phyloP scores from a whole-genome alignment of 2,888 invertebrate species.

The Xestia ashworthii region DNA sequence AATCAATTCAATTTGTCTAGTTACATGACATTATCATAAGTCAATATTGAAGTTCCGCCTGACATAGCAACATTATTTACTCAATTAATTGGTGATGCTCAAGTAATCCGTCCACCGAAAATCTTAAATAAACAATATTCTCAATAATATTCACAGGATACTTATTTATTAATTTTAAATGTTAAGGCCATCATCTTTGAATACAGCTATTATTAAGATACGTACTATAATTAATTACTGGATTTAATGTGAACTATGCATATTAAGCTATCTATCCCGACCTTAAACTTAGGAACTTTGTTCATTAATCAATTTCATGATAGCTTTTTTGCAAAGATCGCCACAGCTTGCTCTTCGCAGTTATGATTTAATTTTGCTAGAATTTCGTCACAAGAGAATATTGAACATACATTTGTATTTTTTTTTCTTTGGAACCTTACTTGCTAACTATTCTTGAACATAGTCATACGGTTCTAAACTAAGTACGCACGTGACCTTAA shows the following conservation, averaged over 20 bases:
- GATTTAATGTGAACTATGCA: constrained; percentile 26
- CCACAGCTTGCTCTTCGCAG: background rate
- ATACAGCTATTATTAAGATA: constrained; percentile 42
- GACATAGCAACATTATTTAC: constrained; percentile 46
- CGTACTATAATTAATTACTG: constrained; percentile 39
- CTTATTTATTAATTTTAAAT: constrained; percentile 51
- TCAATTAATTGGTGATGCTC: constrained; percentile 48
- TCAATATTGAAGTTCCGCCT: constrained; percentile 63
- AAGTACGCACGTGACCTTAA: too few relatives aligned
- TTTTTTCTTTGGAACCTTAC: background rate
- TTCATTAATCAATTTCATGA: constrained; percentile 21
- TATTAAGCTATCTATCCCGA: constrained; percentile 11
- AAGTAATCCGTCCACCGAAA: constrained; percentile 35
- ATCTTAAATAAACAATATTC: constrained; percentile 35
- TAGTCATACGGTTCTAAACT: background rate
- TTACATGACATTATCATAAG: constrained; percentile 54
- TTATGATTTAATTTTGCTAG: background rate
- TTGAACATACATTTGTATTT: background rate
- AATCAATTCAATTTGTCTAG: constrained; percentile 19
- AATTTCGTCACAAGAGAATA: background rate
- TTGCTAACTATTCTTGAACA: background rate
- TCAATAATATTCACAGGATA: constrained; percentile 37
- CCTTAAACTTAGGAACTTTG: constrained; percentile 24
- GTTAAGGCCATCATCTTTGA: constrained; percentile 51
- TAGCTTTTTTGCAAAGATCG: background rate